phyloP scores from a whole-genome alignment of 2,113 vertebrate species.

The Isichthys henryi region DNA sequence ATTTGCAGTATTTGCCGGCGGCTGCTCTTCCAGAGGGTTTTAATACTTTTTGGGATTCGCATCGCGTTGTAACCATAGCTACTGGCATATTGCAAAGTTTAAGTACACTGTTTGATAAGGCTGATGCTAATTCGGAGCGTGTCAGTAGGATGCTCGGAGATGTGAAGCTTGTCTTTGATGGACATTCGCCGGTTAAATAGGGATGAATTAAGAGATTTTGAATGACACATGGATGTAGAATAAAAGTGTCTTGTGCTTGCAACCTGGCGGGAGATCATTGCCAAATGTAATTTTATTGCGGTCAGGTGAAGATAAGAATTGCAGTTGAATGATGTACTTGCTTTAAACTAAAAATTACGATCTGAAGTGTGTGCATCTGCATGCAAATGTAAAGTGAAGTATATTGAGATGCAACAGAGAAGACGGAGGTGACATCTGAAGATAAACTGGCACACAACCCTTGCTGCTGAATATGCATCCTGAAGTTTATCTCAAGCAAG shows the following conservation, averaged over 20 bases:
- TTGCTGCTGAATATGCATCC: not conserved
- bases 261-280: not conserved
- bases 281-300: slow-evolving; percentile 4
- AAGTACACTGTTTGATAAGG: slow-evolving; percentile 42
- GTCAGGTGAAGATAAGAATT: not conserved
- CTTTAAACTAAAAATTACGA: not conserved
- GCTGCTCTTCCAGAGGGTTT: slow-evolving; percentile 6
- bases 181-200: slow-evolving; percentile 20
- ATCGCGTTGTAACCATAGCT: slow-evolving; percentile 17
- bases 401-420: slow-evolving; percentile 2
- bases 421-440: not conserved
- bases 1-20: slow-evolving; percentile 36
- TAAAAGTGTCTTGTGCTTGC: slow-evolving; percentile 3
- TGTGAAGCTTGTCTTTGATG: slow-evolving; percentile 24
- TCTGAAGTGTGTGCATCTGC: slow-evolving; percentile 12
- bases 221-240: slow-evolving; percentile 10
- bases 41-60: slow-evolving; percentile 2
- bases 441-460: not conserved
- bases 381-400: not conserved
- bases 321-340: not conserved
- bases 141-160: slow-evolving; percentile 35
- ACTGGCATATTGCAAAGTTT: slow-evolving; percentile 54
- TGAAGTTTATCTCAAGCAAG: slow-evolving; percentile 2
- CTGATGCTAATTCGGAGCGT: slow-evolving; percentile 36
- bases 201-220: slow-evolving; percentile 16